phyloP scores from a whole-genome alignment of 2,888 invertebrate species.

The Loripinus fragilis region DNA sequence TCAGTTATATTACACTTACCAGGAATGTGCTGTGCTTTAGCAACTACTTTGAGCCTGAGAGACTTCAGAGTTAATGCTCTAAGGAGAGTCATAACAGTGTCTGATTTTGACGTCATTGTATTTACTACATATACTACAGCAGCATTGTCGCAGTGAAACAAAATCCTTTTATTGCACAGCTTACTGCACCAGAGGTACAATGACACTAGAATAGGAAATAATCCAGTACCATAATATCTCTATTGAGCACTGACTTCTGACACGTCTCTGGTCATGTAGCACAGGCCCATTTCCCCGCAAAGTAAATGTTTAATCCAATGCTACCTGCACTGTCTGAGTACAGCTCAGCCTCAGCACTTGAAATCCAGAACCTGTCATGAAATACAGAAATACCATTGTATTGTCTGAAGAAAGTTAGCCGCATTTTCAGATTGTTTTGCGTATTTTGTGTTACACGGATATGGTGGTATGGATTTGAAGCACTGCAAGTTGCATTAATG shows the following conservation, averaged over 20 bases:
- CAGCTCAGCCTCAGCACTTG: not conserved
- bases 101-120: slow-evolving; percentile 28
- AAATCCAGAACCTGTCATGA: slow-evolving; percentile 23
- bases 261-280: slow-evolving; percentile 3
- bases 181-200: slow-evolving; percentile 31
- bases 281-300: slow-evolving; percentile 21
- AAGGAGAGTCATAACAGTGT: slow-evolving; percentile 15
- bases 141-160: slow-evolving; percentile 31
- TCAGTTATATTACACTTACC: not conserved
- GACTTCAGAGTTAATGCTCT: slow-evolving; percentile 30
- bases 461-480: slow-evolving; percentile 24
- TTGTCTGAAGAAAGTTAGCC: slow-evolving; percentile 24
- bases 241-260: not conserved
- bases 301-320: slow-evolving; percentile 31
- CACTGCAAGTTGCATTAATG: slow-evolving; percentile 26
- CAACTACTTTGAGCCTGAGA: slow-evolving; percentile 25
- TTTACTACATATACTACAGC: slow-evolving; percentile 39
- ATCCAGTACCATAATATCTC: slow-evolving; percentile 27
- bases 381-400: slow-evolving; percentile 24
- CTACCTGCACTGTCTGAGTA: not conserved
- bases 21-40: not conserved
- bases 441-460: slow-evolving; percentile 18
- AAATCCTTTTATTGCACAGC: slow-evolving; percentile 30
- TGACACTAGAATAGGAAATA: slow-evolving; percentile 37
- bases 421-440: slow-evolving; percentile 26